These are phyloP conservation scores for Hestina assimilis DNA, from an alignment of 1,140 invertebrate genomes.

Conservation along the genomic window DNA sequence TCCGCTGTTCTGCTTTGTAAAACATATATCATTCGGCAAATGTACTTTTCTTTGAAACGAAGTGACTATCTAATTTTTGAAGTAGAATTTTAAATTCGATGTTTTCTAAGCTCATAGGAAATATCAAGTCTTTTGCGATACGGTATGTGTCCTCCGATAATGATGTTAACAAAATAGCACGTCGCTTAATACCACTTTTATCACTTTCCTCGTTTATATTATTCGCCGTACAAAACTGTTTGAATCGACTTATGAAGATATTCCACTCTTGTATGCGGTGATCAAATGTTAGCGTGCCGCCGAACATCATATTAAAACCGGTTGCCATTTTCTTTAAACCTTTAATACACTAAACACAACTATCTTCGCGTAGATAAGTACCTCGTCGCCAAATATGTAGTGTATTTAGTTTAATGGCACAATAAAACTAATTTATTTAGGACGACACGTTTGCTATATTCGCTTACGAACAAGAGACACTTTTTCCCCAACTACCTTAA, in stretches of 20 bases:
- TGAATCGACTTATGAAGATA: neutral
- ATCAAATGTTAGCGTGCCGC: neutral
- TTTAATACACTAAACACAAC: no score
- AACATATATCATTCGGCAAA: conserved; percentile 16
- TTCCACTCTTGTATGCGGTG: neutral
- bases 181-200: neutral
- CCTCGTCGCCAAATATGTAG: no score
- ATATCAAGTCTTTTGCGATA: neutral
- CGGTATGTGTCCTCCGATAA: conserved; percentile 13
- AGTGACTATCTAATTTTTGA: neutral
- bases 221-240: neutral
- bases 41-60: conserved; percentile 5
- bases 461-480: no score
- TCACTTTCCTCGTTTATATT: neutral
- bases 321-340: neutral
- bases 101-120: neutral
- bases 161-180: neutral
- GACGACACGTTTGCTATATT: no score
- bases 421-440: no score
- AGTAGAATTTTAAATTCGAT: neutral
- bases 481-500: no score
- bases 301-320: neutral
- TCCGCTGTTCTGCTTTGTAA: conserved; percentile 17
- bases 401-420: no score
- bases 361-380: no score